Base-by-base conservation (phyloP, 1,140 invertebrate genomes). In the Theocolax elegans region DNA sequence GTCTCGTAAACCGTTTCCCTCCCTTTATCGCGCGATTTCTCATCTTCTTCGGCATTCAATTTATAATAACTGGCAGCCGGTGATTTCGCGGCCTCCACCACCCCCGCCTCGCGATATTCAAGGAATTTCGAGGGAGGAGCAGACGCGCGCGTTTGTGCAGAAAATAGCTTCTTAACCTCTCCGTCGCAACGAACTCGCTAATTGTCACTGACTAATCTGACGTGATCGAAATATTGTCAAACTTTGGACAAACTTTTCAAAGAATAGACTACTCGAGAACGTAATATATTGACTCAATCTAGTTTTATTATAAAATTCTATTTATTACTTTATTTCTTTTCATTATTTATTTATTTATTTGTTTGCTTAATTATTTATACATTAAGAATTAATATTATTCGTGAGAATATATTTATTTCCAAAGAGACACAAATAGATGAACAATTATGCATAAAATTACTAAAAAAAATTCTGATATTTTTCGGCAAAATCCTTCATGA, bases 1-100 rank as follows among this genome's bases (percentile, higher is more conserved):
- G 71, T 73, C 72, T 77, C 74, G 77, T 79, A 79, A 80, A 79
- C 58, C 15, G 46, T 17, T 48, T 48, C 23, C n/a, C 59, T 17
- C 51, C 15, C 42, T 13, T 75, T 75, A 66, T 10, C 74, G 71
- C 75, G 74, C 73, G 75, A 72, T 77, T 79, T 77, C 77, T 79
- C 76, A 80, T 80, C 76, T 78, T 78, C 77, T 78, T 78, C 77
- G 77, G 76, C 77, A 80, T 80, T 80, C 79, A 78, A 79, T 80
- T 80, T 80, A 79, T 80, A 80, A 79, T 80, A 80, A 80, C 76
- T 76, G 76, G 75, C 79, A 79, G 79, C 75, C 75, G 77, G 77
- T 77, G 79, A 79, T 79, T 77, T 74, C 73, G 73, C 75, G 70
- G 67, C 69, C 67, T 74, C 72, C 75, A 59, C n/a, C n/a, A 15